Evolutionary conservation across 2,888 invertebrate genomes (phyloP).

Genomic region (Caenorhabditis sp.): DNA sequence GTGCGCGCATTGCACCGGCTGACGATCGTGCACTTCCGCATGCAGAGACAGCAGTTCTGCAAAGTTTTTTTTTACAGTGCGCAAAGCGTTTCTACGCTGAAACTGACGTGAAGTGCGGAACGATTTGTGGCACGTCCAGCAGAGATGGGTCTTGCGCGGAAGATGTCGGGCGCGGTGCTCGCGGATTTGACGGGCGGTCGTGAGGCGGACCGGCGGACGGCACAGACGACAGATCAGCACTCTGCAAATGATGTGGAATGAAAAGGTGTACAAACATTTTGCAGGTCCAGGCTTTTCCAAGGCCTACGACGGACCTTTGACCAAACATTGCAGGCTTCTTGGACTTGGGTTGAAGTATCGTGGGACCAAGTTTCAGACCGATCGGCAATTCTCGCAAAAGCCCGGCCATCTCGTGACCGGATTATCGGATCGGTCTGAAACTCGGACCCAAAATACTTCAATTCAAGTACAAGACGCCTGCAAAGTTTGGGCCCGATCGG

Average conservation of each 20-base stretch:
- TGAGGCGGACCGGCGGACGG: constrained; percentile 31
- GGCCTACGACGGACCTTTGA: no score
- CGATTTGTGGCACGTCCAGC: constrained; percentile 66
- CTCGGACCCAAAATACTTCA: no score
- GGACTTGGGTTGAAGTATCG: no score
- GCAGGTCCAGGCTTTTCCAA: no score
- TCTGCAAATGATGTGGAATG: no score
- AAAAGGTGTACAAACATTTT: no score
- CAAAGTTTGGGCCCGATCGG: constrained; percentile 6
- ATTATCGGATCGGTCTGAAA: no score
- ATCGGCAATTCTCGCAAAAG: no score
- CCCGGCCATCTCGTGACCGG: no score
- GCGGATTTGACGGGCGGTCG: constrained; percentile 39
- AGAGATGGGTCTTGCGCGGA: constrained; percentile 57
- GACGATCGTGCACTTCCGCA: constrained; percentile 55
- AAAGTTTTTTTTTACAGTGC: constrained; percentile 3
- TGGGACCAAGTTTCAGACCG: no score
- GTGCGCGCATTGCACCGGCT: constrained; percentile 57
- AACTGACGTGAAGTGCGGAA: constrained; percentile 60
- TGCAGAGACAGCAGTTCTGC: constrained; percentile 57
- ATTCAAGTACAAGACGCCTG: no score
- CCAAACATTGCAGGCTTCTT: no score
- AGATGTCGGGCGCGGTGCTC: constrained; percentile 57
- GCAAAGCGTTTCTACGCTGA: background rate
- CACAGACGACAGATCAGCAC: constrained; percentile 45